A percentile compares a stretch with the other conserved stretches of the same genome.
phyloP scores from a whole-genome alignment of 2,888 invertebrate species.

The Sepioteuthis lessoniana region DNA sequence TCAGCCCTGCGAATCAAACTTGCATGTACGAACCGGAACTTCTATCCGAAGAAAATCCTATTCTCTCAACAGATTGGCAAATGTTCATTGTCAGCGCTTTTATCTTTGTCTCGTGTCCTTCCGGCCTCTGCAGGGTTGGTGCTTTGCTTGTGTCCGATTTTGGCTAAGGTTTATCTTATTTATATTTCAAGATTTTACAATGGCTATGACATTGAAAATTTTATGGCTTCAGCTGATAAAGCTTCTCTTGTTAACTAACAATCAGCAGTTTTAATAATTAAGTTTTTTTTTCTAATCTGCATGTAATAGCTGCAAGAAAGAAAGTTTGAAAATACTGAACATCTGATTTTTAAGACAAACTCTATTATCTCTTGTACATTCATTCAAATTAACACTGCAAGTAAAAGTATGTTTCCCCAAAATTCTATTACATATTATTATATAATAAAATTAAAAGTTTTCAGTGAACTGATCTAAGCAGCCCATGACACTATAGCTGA shows the following conservation, averaged over 20 bases:
- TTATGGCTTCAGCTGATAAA: neutral
- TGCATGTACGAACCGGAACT: neutral
- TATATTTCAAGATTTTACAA: neutral
- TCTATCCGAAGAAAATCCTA: neutral
- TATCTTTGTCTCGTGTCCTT: neutral
- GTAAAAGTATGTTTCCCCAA: too few relatives aligned
- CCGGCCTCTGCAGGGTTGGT: neutral
- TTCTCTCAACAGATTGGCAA: neutral
- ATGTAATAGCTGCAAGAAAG: too few relatives aligned
- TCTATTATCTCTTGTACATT: too few relatives aligned
- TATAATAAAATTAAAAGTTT: too few relatives aligned
- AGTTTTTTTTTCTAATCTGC: too few relatives aligned
- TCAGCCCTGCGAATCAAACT: neutral
- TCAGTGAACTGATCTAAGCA: too few relatives aligned
- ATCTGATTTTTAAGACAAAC: too few relatives aligned
- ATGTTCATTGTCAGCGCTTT: neutral
- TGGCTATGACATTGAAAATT: neutral
- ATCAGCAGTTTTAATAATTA: neutral
- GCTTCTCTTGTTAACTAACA: neutral
- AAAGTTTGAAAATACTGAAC: too few relatives aligned
- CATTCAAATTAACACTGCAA: too few relatives aligned
- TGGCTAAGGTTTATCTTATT: neutral
- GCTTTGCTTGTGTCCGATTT: neutral
- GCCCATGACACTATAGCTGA: too few relatives aligned
- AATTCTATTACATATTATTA: too few relatives aligned